Evolutionary conservation across 2,113 vertebrate species (phyloP).

Genomic region (Prochilodus magdalenae): DNA sequence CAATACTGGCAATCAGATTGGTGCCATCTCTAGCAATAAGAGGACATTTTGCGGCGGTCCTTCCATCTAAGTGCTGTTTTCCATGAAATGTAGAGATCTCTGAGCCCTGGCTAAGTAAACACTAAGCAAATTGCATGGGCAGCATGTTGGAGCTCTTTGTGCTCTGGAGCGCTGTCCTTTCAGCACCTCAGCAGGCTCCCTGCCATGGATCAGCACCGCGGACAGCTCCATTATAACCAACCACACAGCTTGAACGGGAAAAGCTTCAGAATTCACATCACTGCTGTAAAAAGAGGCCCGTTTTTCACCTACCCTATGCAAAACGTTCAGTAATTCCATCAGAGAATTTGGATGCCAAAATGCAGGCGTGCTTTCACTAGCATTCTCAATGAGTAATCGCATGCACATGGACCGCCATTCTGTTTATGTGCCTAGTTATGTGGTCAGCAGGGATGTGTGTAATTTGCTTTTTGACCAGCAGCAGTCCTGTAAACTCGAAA

Average conservation of each 20-base stretch:
- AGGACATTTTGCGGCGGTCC: no score
- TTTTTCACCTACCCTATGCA: background rate
- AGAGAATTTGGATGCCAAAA: background rate
- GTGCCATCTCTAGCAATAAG: no score
- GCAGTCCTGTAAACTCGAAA: background rate
- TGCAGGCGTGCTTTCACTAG: background rate
- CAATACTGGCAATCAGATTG: no score
- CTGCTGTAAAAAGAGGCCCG: background rate
- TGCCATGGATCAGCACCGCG: conserved; percentile 25
- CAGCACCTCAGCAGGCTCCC: conserved; percentile 11
- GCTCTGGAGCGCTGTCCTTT: conserved; percentile 9
- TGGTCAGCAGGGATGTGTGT: background rate
- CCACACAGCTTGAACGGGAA: background rate
- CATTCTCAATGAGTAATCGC: background rate
- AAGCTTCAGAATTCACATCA: background rate
- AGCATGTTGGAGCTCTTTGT: conserved; percentile 8
- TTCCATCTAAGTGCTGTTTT: background rate
- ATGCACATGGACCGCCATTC: background rate
- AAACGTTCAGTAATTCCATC: background rate
- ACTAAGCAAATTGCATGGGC: conserved; percentile 1
- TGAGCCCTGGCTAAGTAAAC: background rate
- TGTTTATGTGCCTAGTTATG: background rate
- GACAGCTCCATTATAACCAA: conserved; percentile 20
- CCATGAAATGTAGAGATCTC: conserved; percentile 12
- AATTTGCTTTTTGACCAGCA: background rate